A percentile compares a stretch with the other conserved stretches of the same genome.
Evolutionary conservation across 2,113 vertebrate species (phyloP).

Genomic region (Macrotus californicus): DNA sequence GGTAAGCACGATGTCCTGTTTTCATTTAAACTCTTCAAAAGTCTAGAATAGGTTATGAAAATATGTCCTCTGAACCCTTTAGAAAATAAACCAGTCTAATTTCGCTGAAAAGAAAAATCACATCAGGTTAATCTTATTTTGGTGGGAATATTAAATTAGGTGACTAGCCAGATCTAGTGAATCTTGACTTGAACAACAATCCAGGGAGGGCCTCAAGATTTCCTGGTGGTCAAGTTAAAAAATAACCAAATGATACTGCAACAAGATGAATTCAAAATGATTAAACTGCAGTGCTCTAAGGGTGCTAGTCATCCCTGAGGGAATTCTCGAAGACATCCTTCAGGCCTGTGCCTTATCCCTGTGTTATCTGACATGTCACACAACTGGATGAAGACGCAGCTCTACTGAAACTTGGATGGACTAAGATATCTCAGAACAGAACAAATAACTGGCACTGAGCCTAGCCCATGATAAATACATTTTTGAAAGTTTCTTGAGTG

Average conservation of each 20-base stretch:
- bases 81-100: slow-evolving; percentile 29
- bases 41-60: neutral
- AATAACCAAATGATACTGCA: neutral
- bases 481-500: slow-evolving; percentile 1
- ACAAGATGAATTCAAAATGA: neutral
- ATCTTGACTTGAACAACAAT: neutral
- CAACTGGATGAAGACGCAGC: neutral
- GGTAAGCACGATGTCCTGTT: neutral
- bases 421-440: neutral
- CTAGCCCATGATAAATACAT: neutral
- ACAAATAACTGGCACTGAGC: neutral
- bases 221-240: neutral
- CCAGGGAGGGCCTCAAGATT: slow-evolving; percentile 11
- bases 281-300: neutral
- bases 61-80: neutral
- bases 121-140: slow-evolving; percentile 5
- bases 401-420: neutral
- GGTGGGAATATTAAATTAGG: neutral
- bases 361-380: neutral
- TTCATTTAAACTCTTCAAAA: neutral
- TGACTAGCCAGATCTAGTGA: neutral
- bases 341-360: neutral
- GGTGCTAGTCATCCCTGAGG: neutral
- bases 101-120: neutral
- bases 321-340: neutral